Evolutionary conservation across 2,113 vertebrate species (phyloP), one percentile per base, ranked within the genome.

Genomic region (Felis chaus): DNA sequence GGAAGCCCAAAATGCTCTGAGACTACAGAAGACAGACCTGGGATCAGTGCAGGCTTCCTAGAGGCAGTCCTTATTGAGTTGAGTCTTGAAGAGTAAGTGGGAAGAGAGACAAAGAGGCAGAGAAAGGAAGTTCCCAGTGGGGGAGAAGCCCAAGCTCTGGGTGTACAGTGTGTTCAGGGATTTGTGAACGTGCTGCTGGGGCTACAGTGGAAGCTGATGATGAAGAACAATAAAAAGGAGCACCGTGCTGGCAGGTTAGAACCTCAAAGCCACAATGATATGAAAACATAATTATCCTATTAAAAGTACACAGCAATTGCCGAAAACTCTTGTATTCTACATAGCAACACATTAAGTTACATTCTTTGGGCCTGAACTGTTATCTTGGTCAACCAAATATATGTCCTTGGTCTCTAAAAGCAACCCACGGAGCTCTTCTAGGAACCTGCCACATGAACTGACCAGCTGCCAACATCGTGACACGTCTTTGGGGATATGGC

Each of bases 341-440:
- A 8, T 53, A 63, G 39, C 39, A 86, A 23, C 68, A 39, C 57
- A 45, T 79, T 48, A 39, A 94, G 41, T 74, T 53, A 55, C 65
- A 55, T 39, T 86, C 36, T 89, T 65, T 73, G 45, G 57, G 41
- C 23, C 36, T 85, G 29, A 66, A 25, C 61, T 63, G 9, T 57
- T 92, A 41, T 53, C 69, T 80, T 92, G 68, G 27, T 71, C 78
- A 94, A 69, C 11, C 83, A 94, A 85, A n/a, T 81, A 57, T 39
- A 57, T 19, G 23, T 82, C 27, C 73, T 94, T 15, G 4, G 14
- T 74, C 74, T 66, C 71, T 57, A 50, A 85, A 82, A 94, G 53
- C n/a, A 76, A 41, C 39, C 36, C 36, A n/a, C 1, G 2, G 65
- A 66, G 19, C 41, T 27, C 78, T 66, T 50, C 18, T 66, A 71